Conservation (phyloP, 2,797 vertebrate species). For the Gymnoscopelus braueri region DNA sequence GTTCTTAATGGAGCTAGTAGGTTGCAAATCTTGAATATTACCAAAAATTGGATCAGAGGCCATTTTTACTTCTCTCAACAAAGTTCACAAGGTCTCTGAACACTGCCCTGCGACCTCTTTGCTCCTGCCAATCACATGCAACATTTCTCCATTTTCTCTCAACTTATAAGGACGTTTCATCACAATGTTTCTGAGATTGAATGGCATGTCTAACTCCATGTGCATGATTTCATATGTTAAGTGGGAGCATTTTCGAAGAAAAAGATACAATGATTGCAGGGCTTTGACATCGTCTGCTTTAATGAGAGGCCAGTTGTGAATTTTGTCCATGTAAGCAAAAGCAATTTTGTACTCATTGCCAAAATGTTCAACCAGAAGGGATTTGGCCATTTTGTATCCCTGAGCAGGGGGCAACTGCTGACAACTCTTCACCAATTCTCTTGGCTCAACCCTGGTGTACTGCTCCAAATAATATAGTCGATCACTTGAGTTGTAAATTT, state of each 20-base stretch:
- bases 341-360: too few species aligned
- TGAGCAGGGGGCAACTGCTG: conserved; percentile 1
- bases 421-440: conserved; percentile 10
- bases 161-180: conserved; percentile 9
- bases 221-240: conserved; percentile 4
- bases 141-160: conserved; percentile 4
- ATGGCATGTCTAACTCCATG: conserved; percentile 11
- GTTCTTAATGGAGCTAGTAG: neutral
- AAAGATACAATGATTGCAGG: conserved; percentile 15
- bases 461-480: conserved; percentile 17
- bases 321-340: conserved; percentile 17
- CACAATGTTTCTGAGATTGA: conserved; percentile 8
- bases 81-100: neutral
- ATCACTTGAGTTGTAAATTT: neutral
- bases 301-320: neutral
- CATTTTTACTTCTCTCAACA: conserved; percentile 21
- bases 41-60: conserved; percentile 23
- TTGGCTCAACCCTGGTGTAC: conserved; percentile 12
- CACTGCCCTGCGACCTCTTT: neutral
- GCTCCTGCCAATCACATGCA: conserved; percentile 9
- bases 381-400: conserved; percentile 12
- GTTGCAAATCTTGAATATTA: conserved; percentile 28
- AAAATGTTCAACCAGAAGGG: conserved; percentile 18
- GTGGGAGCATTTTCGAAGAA: conserved; percentile 6
- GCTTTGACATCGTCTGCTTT: conserved; percentile 10